phyloP scores from a whole-genome alignment of 2,113 vertebrate genomes.

The Syrmaticus mikado region DNA sequence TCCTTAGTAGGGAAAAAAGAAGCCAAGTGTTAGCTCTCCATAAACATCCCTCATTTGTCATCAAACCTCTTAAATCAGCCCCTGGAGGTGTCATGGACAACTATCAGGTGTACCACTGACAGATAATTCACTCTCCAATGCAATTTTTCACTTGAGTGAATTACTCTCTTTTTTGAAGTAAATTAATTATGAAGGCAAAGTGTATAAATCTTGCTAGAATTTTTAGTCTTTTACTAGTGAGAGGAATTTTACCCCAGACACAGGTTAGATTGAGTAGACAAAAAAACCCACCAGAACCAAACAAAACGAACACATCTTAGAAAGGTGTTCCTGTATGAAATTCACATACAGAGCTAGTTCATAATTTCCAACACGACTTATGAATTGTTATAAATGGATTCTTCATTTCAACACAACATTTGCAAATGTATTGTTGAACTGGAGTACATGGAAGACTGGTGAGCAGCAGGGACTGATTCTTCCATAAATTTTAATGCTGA shows the following conservation, averaged over 20 bases:
- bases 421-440: background rate
- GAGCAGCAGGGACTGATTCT: background rate
- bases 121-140: background rate
- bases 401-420: background rate
- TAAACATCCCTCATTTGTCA: background rate
- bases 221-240: background rate
- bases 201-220: background rate
- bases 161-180: background rate
- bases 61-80: background rate
- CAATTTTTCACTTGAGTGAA: background rate
- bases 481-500: background rate
- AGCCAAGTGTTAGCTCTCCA: too few relatives aligned
- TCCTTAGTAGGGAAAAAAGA: background rate
- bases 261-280: background rate
- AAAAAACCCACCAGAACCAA: background rate
- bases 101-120: background rate
- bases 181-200: background rate
- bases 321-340: background rate
- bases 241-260: background rate
- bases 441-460: rapidly evolving
- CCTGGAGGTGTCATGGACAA: background rate
- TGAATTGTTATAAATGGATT: background rate
- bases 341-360: background rate
- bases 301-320: background rate
- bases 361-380: background rate